Conservation (phyloP, 1,140 invertebrate genomes). For the Aphelenchoides avenae region DNA sequence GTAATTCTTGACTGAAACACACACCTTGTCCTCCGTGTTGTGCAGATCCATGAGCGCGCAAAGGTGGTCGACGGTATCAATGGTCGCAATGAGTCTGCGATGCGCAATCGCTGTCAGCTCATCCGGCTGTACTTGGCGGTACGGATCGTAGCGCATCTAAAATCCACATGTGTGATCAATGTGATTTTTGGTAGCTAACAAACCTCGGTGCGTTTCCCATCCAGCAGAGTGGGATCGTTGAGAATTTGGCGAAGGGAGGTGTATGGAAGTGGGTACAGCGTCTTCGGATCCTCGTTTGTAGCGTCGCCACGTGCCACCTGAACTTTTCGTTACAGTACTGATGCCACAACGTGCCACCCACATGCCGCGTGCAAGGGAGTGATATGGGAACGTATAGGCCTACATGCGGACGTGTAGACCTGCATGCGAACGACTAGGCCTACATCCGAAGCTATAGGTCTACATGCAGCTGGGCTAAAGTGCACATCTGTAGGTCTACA, state of each 20-base stretch:
- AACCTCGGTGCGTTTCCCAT: constrained; percentile 58
- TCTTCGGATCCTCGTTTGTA: constrained; percentile 23
- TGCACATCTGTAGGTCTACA: too few relatives aligned
- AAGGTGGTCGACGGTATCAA: constrained; percentile 58
- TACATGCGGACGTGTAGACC: too few relatives aligned
- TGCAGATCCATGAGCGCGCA: constrained; percentile 57
- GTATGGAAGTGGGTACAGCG: constrained; percentile 50
- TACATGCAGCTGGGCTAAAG: too few relatives aligned
- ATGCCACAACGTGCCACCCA: too few relatives aligned
- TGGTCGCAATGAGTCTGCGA: constrained; percentile 51
- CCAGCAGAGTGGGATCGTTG: constrained; percentile 51
- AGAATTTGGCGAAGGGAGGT: constrained; percentile 43
- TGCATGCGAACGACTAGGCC: too few relatives aligned
- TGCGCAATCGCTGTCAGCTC: constrained; percentile 52
- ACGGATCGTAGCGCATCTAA: constrained; percentile 56
- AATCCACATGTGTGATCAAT: constrained; percentile 19
- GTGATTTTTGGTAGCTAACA: constrained; percentile 5
- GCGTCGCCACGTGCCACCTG: constrained; percentile 45
- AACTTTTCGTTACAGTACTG: too few relatives aligned
- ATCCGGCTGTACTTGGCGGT: constrained; percentile 45
- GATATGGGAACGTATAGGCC: too few relatives aligned
- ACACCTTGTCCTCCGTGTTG: constrained; percentile 50
- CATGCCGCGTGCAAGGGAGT: too few relatives aligned
- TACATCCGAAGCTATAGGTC: too few relatives aligned
- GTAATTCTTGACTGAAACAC: not conserved